Percentiles rank a stretch among this genome's conserved stretches.
Conservation (phyloP, 2,888 invertebrate genomes). For the Melipona bicolor region DNA sequence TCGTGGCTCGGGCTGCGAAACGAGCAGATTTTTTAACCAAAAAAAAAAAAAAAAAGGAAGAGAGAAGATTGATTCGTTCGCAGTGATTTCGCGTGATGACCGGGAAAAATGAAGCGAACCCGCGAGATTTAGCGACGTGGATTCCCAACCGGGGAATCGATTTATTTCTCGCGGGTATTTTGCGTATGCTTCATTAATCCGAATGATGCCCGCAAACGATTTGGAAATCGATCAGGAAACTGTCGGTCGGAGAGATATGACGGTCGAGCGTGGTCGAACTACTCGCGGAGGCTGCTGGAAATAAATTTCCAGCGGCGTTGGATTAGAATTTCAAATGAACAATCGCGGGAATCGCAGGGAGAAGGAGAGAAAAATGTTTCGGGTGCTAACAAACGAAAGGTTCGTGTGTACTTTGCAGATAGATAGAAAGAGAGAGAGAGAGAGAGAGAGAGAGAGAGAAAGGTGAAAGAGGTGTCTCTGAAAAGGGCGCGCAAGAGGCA, state of each 20-base stretch:
- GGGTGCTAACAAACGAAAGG: constrained; percentile 13
- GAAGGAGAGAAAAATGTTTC: constrained; percentile 13
- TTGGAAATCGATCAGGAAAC: background rate
- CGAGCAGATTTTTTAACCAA: too few species aligned
- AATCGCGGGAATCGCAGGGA: background rate
- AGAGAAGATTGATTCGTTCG: too few species aligned
- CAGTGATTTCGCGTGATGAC: too few species aligned
- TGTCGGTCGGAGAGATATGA: too few species aligned
- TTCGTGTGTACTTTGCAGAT: too few species aligned
- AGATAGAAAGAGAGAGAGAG: too few species aligned
- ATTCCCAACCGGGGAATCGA: too few species aligned
- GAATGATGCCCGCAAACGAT: background rate
- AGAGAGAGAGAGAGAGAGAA: background rate
- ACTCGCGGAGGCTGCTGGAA: constrained; percentile 9
- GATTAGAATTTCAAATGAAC: constrained; percentile 65
- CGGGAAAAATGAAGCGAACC: too few species aligned
- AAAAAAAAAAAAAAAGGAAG: too few species aligned
- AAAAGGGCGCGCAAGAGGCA: background rate
- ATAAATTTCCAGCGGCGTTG: constrained; percentile 49
- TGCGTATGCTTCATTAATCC: background rate
- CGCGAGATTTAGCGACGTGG: too few species aligned
- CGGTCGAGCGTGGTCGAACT: background rate
- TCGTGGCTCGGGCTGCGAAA: too few species aligned
- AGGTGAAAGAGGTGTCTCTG: background rate
- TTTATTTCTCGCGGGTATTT: background rate